phyloP scores from a whole-genome alignment of 2,888 invertebrate genomes.

The Ophonus ardosiacus region DNA sequence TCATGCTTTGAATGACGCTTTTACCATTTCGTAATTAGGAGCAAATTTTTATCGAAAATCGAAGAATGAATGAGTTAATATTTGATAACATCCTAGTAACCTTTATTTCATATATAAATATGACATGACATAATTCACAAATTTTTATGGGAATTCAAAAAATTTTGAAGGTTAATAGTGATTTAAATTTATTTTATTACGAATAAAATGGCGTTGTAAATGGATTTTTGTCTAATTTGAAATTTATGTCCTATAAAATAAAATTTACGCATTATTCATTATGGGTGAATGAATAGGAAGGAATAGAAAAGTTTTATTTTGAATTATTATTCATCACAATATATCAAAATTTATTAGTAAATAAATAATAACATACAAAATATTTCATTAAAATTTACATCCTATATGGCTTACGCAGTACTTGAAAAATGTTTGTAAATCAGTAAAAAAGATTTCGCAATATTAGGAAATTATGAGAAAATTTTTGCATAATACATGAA shows the following conservation, averaged over 20 bases:
- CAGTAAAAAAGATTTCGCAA: not conserved
- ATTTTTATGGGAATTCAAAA: conserved; percentile 7
- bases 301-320: not conserved
- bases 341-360: not conserved
- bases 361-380: not conserved
- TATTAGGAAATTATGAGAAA: not conserved
- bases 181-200: conserved; percentile 16
- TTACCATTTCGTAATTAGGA: too few relatives aligned
- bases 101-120: conserved; percentile 2
- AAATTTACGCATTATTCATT: not conserved
- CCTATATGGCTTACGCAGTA: not conserved
- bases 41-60: too few relatives aligned
- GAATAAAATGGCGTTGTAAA: conserved; percentile 16
- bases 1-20: too few relatives aligned
- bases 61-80: not conserved
- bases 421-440: not conserved
- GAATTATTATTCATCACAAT: not conserved
- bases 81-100: not conserved
- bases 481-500: not conserved
- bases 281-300: not conserved
- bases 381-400: not conserved
- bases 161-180: not conserved
- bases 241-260: conserved; percentile 29
- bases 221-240: conserved; percentile 20
- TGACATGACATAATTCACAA: conserved; percentile 8